Conservation (phyloP, 1,140 invertebrate species). For the Aphelinus certus region DNA sequence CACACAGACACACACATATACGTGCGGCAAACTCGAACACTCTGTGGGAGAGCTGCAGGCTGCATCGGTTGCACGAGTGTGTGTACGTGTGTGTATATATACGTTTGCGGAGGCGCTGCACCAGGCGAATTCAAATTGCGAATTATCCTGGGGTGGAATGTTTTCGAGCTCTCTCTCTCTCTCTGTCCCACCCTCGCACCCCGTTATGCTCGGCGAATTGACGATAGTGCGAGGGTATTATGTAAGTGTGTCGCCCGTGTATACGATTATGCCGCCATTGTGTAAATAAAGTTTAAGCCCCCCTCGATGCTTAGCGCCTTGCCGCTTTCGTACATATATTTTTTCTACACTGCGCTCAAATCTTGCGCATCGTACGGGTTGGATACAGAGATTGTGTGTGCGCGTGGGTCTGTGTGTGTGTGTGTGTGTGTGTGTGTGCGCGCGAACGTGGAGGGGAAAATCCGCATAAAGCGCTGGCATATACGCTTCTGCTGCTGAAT, state of each 20-base stretch:
- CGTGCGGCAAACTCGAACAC: not conserved
- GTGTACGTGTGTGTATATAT: not conserved
- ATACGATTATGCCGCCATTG: constrained; percentile 4
- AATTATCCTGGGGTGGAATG: constrained; percentile 11
- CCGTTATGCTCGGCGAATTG: constrained; percentile 3
- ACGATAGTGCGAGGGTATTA: not conserved
- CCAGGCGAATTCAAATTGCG: constrained; percentile 22
- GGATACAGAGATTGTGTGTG: no score
- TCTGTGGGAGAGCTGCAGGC: not conserved
- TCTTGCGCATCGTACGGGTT: no score
- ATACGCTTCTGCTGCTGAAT: no score
- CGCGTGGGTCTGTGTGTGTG: no score
- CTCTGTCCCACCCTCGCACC: not conserved
- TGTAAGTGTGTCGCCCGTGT: not conserved
- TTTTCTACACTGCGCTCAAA: not conserved
- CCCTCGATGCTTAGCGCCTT: not conserved
- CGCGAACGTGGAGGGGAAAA: no score
- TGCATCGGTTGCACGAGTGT: not conserved
- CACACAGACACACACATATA: not conserved
- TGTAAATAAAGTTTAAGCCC: constrained; percentile 8
- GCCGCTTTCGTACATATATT: not conserved
- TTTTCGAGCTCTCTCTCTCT: constrained; percentile 8
- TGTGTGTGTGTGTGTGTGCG: no score
- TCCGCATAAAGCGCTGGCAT: no score
- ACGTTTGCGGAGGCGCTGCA: not conserved